These are phyloP conservation scores for Drosophila murphyi DNA, from an alignment of 1,140 invertebrate species.

Conservation along the genomic window DNA sequence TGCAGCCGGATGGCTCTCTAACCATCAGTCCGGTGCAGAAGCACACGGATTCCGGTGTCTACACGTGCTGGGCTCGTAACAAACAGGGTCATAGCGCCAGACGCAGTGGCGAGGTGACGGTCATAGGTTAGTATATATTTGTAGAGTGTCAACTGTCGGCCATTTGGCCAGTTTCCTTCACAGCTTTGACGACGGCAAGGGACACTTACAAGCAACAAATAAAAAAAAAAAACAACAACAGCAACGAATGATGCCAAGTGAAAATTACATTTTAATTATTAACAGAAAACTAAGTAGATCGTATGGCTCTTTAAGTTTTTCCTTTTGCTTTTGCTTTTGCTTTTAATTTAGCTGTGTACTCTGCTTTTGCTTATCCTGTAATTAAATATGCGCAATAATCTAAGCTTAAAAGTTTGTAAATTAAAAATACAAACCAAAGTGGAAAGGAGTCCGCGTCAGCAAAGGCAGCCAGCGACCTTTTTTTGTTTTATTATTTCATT, in stretches of 20 bases:
- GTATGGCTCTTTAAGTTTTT: constrained; percentile 64
- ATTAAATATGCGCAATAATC: constrained; percentile 81
- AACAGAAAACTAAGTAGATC: constrained; percentile 79
- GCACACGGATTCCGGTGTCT: constrained; percentile 90
- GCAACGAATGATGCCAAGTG: constrained; percentile 60
- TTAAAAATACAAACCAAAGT: constrained; percentile 45
- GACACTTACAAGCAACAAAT: constrained; percentile 21
- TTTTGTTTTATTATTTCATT: constrained; percentile 53
- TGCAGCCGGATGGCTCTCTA: constrained; percentile 90
- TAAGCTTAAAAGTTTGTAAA: constrained; percentile 80
- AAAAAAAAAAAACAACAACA: background rate
- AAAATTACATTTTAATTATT: constrained; percentile 83
- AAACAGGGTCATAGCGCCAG: constrained; percentile 90
- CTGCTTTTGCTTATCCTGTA: constrained; percentile 54
- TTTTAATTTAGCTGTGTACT: constrained; percentile 49
- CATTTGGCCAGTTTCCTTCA: constrained; percentile 60
- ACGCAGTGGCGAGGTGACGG: constrained; percentile 89
- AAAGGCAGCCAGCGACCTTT: constrained; percentile 30
- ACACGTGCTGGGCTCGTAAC: constrained; percentile 91
- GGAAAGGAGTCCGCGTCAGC: constrained; percentile 13
- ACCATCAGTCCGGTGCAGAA: constrained; percentile 91
- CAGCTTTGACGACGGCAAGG: constrained; percentile 44
- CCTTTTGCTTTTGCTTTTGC: constrained; percentile 39
- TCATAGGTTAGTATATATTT: constrained; percentile 88
- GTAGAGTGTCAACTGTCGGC: constrained; percentile 15